Evolutionary conservation across 2,113 vertebrate species (phyloP).

Genomic region (Dicaeum eximium): DNA sequence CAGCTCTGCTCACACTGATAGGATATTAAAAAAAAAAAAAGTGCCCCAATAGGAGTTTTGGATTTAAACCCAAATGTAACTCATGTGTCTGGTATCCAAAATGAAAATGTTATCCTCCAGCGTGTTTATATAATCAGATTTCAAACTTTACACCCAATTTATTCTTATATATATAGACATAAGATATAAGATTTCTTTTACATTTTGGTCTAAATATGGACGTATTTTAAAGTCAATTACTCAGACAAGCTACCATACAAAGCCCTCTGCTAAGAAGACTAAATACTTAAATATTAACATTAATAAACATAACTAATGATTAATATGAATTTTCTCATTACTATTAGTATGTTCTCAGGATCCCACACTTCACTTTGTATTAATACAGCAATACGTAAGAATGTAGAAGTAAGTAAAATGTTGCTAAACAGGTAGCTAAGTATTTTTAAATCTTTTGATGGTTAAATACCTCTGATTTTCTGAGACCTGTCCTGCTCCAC

Average conservation of each 20-base stretch:
- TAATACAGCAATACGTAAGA: background rate
- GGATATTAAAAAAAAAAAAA: background rate
- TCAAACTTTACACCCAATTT: background rate
- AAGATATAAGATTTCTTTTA: too few relatives aligned
- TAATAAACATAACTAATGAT: background rate
- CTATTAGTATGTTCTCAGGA: background rate
- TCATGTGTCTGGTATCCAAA: background rate
- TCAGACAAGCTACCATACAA: background rate
- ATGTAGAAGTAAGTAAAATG: background rate
- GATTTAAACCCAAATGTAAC: background rate
- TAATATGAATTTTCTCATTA: background rate
- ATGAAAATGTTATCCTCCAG: background rate
- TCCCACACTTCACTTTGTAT: background rate
- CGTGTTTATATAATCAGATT: background rate
- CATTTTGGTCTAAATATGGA: background rate
- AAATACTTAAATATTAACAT: background rate
- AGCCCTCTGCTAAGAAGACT: conserved; percentile 12
- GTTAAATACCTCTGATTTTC: background rate
- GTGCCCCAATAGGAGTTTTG: background rate
- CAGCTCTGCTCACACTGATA: background rate
- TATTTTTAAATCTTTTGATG: background rate
- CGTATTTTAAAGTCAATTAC: conserved; percentile 15
- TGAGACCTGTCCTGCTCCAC: background rate
- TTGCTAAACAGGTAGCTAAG: background rate
- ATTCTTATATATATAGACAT: background rate